Percentiles rank a stretch among this genome's conserved stretches.
These are phyloP conservation scores for Nomada goodeniana DNA, from an alignment of 2,888 invertebrate species.

Conservation along the genomic window DNA sequence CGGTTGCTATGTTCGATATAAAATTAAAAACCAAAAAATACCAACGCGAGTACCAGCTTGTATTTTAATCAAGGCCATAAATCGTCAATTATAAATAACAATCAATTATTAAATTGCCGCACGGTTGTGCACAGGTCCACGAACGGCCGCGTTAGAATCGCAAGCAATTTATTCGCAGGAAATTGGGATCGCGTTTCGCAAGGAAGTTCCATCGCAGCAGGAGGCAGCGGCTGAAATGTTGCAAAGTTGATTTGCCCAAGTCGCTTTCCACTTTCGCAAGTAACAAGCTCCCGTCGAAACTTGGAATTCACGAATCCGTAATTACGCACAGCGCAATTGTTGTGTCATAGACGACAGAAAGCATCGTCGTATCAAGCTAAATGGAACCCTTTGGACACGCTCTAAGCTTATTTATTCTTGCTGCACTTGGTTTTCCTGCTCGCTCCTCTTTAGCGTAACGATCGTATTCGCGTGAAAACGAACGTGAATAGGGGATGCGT, in stretches of 20 bases:
- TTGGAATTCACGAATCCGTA: conserved; percentile 22
- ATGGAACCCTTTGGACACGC: conserved; percentile 11
- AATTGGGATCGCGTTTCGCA: conserved; percentile 20
- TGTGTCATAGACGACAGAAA: conserved; percentile 44
- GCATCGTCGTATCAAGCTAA: conserved; percentile 19
- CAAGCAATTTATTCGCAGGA: neutral
- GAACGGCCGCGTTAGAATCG: neutral
- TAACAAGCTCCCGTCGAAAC: conserved; percentile 20
- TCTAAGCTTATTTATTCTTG: conserved; percentile 38
- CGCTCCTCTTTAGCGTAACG: conserved; percentile 3
- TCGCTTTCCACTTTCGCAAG: conserved; percentile 4
- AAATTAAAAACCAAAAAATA: too few relatives aligned
- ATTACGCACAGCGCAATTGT: conserved; percentile 41
- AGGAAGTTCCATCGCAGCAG: too few relatives aligned
- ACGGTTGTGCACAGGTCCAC: neutral
- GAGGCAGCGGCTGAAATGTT: conserved; percentile 8
- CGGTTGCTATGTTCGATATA: too few relatives aligned
- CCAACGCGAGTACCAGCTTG: too few relatives aligned
- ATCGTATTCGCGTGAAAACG: conserved; percentile 33
- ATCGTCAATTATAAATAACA: neutral
- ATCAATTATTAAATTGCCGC: neutral
- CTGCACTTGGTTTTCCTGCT: conserved; percentile 18
- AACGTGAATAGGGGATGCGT: conserved; percentile 18
- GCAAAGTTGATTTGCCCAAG: conserved; percentile 16
- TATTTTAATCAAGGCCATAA: neutral